Percentiles rank a stretch among this genome's conserved stretches.
Conservation (phyloP, 2,888 invertebrate species). For the Callyntrura guangdongensis region DNA sequence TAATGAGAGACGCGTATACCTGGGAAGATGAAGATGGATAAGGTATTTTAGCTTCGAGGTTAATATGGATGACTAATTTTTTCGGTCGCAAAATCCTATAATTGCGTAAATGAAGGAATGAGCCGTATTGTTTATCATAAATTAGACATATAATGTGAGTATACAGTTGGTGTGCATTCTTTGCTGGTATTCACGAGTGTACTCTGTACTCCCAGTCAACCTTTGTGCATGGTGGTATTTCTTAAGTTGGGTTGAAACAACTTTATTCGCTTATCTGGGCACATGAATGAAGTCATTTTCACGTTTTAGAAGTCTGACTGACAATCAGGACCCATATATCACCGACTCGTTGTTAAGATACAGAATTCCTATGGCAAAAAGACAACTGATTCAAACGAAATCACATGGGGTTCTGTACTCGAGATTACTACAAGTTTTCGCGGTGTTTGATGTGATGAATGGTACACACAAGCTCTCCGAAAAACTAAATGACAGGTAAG, state of each 20-base stretch:
- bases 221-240: no score
- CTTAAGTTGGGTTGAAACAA: no score
- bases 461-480: background rate
- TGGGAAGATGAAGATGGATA: background rate
- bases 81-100: constrained; percentile 21
- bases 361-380: no score
- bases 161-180: background rate
- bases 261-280: no score
- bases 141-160: background rate
- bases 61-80: constrained; percentile 28
- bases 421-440: no score
- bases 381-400: no score
- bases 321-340: no score
- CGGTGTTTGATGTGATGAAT: background rate
- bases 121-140: background rate
- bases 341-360: no score
- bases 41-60: constrained; percentile 8
- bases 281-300: no score
- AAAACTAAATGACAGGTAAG: background rate
- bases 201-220: no score
- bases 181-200: background rate
- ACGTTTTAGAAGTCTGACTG: no score
- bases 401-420: no score
- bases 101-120: constrained; percentile 13
- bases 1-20: background rate